Conservation (phyloP, 2,888 invertebrate genomes). For the Hemithea aestivaria region DNA sequence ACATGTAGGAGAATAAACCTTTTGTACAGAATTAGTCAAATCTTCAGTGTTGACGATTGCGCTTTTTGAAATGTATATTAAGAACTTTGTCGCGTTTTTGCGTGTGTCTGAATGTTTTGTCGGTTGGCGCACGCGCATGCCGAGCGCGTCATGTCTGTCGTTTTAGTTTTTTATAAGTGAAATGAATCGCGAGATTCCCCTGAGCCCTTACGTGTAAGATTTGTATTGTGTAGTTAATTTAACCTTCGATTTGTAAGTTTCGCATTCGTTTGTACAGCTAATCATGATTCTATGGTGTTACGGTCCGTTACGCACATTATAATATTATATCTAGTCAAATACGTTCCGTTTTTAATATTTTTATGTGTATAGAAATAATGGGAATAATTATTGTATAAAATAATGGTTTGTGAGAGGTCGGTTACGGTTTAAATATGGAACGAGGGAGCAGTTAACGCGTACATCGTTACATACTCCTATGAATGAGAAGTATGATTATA, state of each 20-base stretch:
- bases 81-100: slow-evolving; percentile 27
- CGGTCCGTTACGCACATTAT: slow-evolving; percentile 62
- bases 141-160: slow-evolving; percentile 9
- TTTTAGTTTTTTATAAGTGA: slow-evolving; percentile 13
- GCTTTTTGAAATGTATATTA: slow-evolving; percentile 26
- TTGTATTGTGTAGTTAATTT: slow-evolving; percentile 21
- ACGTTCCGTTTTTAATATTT: slow-evolving; percentile 63
- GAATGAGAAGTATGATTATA: background rate
- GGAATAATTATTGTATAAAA: slow-evolving; percentile 40
- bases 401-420: slow-evolving; percentile 45
- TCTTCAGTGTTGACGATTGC: slow-evolving; percentile 29
- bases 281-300: slow-evolving; percentile 54
- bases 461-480: slow-evolving; percentile 5
- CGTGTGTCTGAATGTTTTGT: slow-evolving; percentile 17
- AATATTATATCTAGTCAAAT: slow-evolving; percentile 43
- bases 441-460: slow-evolving; percentile 21
- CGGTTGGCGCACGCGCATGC: slow-evolving; percentile 10
- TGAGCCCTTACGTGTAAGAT: slow-evolving; percentile 20
- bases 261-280: slow-evolving; percentile 54
- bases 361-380: slow-evolving; percentile 62
- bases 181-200: slow-evolving; percentile 14
- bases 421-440: slow-evolving; percentile 32
- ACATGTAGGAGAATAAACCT: slow-evolving; percentile 23
- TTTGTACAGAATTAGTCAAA: slow-evolving; percentile 35
- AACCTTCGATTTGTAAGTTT: slow-evolving; percentile 20